Evolutionary conservation across 2,113 vertebrate genomes (phyloP), one percentile per base, ranked within the genome.

Genomic region (Mus pahari): DNA sequence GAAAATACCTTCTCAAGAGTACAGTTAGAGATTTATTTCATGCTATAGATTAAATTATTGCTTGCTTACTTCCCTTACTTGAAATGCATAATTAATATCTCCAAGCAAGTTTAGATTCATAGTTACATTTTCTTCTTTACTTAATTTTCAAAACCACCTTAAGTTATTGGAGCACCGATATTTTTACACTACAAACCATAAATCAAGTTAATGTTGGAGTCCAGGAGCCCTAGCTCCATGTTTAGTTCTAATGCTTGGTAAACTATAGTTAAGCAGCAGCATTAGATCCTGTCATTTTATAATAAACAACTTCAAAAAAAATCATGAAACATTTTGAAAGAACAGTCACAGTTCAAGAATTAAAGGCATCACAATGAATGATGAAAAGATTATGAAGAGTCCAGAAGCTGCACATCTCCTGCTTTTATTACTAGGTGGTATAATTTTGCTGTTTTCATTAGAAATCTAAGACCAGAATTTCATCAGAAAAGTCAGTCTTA

Each of bases 81-180:
- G 97, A 98, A 98, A 98, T 97, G 92, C 73, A 93, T 98, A 98
- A 98, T 98, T 98, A 98, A 98, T 98, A 98, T 98, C 98, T 98
- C 95, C 97, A 93, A 97, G 92, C 92, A 95, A 97, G 89, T 97
- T 98, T 97, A 98, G 96, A 97, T 98, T 98, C 97, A 94, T 96
- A 81, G 48, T 96, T 98, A 95, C 39, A 96, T 97, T 98, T 97
- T 79, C 71, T 95, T 98, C 94, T 97, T 98, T 98, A 96, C 94
- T 97, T 98, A 98, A 98, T 98, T 98, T 98, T 96, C 92, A 92
- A 93, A 97, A 93, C 98, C 92, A 98, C 95, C 98, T 98, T 95
- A 97, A 97, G 55, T 93, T 94, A 94, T 98, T 91, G 96, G 95
- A 97, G 96, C 83, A 70, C 95, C 95, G 96, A 92, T 97, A 97